Evolutionary conservation across 1,140 invertebrate species (phyloP).

Genomic region (Conopomorpha cramerella): DNA sequence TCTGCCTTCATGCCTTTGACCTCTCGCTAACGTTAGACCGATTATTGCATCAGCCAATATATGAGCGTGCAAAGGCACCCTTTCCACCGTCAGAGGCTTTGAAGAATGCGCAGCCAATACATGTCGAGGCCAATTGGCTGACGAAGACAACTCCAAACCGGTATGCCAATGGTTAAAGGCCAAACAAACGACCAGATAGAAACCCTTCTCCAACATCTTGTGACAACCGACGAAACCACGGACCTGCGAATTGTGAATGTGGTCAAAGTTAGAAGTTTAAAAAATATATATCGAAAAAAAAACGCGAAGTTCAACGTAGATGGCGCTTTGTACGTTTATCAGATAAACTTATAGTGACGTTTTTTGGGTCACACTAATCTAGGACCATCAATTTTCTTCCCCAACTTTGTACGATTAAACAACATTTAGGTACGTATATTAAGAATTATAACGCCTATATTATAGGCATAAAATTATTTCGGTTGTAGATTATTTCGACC

Average conservation of each 20-base stretch:
- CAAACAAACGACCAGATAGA: slow-evolving; percentile 89
- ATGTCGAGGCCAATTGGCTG: slow-evolving; percentile 81
- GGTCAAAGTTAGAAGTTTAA: no score
- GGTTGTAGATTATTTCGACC: no score
- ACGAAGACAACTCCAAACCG: slow-evolving; percentile 76
- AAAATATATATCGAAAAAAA: no score
- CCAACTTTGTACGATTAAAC: no score
- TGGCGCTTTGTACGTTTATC: no score
- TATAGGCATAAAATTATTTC: no score
- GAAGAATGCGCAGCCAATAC: slow-evolving; percentile 92
- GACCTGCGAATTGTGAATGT: slow-evolving; percentile 61
- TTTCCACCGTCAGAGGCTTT: slow-evolving; percentile 85
- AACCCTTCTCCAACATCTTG: slow-evolving; percentile 94
- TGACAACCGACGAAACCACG: slow-evolving; percentile 94
- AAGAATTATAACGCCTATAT: no score
- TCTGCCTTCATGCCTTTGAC: slow-evolving; percentile 86
- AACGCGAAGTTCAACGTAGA: no score
- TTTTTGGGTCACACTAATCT: no score
- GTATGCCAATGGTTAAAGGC: slow-evolving; percentile 98
- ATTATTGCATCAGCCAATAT: slow-evolving; percentile 93
- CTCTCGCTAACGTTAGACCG: slow-evolving; percentile 86
- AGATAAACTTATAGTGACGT: no score
- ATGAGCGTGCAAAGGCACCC: slow-evolving; percentile 80
- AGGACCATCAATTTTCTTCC: no score
- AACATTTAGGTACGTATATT: no score